These are phyloP conservation scores for Aspidapion aeneum DNA, from an alignment of 2,888 invertebrate genomes.

Conservation along the genomic window DNA sequence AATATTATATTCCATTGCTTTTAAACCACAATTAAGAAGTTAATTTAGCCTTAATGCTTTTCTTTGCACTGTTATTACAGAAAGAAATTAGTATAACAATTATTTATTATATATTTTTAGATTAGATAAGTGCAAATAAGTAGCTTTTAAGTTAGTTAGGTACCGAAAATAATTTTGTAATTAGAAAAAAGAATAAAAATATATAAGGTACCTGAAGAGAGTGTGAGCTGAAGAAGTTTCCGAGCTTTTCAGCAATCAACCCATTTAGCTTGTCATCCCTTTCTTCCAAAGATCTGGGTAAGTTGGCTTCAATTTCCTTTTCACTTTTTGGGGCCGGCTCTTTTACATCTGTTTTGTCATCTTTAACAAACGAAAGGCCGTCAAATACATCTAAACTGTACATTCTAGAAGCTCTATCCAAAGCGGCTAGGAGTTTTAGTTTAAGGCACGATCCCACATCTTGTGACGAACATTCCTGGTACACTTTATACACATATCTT, in stretches of 20 bases:
- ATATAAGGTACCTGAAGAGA: constrained; percentile 76
- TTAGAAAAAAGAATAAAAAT: too few relatives aligned
- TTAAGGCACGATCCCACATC: constrained; percentile 73
- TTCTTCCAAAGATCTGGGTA: constrained; percentile 72
- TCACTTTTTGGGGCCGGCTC: constrained; percentile 50
- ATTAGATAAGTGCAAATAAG: too few relatives aligned
- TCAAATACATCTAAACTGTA: constrained; percentile 62
- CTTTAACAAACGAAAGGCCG: constrained; percentile 72
- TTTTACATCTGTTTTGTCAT: constrained; percentile 48
- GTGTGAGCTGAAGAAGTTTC: constrained; percentile 73
- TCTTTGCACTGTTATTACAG: too few relatives aligned
- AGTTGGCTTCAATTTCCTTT: constrained; percentile 64
- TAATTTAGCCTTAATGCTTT: too few relatives aligned
- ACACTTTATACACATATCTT: constrained; percentile 71
- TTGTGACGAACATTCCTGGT: constrained; percentile 72
- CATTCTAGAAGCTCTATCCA: constrained; percentile 67
- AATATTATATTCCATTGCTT: constrained; percentile 1
- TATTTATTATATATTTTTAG: too few relatives aligned
- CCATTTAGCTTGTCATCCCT: constrained; percentile 68
- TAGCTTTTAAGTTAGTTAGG: too few relatives aligned
- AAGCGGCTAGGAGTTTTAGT: constrained; percentile 70
- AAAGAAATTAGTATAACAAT: too few relatives aligned
- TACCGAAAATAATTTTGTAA: too few relatives aligned
- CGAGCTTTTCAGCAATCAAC: constrained; percentile 70
- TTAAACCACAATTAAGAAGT: too few relatives aligned